Base-by-base conservation (phyloP, 2,797 vertebrate species). In the Labeo calbasu region DNA sequence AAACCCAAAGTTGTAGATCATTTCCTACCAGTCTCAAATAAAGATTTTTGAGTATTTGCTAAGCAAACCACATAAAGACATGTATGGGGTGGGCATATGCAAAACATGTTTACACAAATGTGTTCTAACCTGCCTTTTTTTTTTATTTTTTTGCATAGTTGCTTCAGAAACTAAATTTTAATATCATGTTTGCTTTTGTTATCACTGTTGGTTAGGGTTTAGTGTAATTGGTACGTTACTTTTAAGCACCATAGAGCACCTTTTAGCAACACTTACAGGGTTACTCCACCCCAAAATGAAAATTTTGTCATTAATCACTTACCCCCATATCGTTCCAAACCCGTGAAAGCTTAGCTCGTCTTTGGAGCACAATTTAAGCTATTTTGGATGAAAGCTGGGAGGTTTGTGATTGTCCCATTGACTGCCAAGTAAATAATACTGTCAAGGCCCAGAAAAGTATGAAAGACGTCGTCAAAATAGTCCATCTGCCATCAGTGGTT, bases 31-130 rank as follows among this genome's bases (percentile, higher is more conserved):
- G 48, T 48, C 32, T 12, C 14, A 71, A 70, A 69, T 7, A 12
- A 23, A 61, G 40, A 23, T 25, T 19, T 66, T 19, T 5, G 23
- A 77, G 23, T 79, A 53, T 79, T 72, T 79, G 57, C 82, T 61
- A 78, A 71, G 66, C 55, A 72, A 79, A 79, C 53, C 25, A 1
- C 36, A 15, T 59, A 19, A 50, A 65, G 43, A 65, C 59, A 21
- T n/a, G 6, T 25, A 40, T 48, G n/a, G 68, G 77, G 55, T 59
- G 59, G 72, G 10, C 43, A 51, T 50, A 72, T 84, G 68, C 76
- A 84, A 84, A 84, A 53, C 55, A 36, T 63, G 19, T 59, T 81
- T 81, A 79, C 48, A 11, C 83, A 79, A 63, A 79, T 84, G 14
- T 51, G 21, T 79, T 13, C 51, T 70, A 23, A 70, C 14, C 40